Evolutionary conservation across 2,888 invertebrate species (phyloP).

Genomic region (Plemyria rubiginata): DNA sequence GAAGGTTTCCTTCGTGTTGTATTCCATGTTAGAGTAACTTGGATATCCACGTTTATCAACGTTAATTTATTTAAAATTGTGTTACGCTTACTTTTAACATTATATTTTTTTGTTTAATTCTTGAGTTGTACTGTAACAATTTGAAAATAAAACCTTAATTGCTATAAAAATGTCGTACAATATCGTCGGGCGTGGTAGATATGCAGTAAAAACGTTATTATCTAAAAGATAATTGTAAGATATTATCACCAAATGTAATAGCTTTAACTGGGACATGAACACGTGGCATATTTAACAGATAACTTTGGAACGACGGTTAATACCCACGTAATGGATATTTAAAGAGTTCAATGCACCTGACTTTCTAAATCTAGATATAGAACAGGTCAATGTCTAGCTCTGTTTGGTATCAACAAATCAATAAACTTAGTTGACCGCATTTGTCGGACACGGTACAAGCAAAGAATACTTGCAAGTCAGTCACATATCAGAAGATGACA

Average conservation of each 20-base stretch:
- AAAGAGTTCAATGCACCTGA: constrained; percentile 34
- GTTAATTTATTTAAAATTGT: not conserved
- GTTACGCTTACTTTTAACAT: not conserved
- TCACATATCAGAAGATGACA: constrained; percentile 9
- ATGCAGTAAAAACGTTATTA: constrained; percentile 13
- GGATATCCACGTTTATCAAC: not conserved
- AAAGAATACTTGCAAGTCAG: not conserved
- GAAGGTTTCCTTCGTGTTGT: not conserved
- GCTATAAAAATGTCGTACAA: constrained; percentile 13
- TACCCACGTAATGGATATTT: constrained; percentile 6
- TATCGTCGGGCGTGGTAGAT: not conserved
- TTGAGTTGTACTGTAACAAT: constrained; percentile 15
- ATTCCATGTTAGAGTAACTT: not conserved
- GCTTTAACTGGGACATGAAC: constrained; percentile 7
- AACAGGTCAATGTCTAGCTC: constrained; percentile 50
- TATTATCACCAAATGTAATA: constrained; percentile 11
- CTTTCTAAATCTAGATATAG: constrained; percentile 35
- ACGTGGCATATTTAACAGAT: constrained; percentile 11
- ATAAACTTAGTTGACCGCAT: constrained; percentile 16
- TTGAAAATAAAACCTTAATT: constrained; percentile 13
- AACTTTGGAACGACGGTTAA: not conserved
- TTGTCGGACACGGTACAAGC: constrained; percentile 2
- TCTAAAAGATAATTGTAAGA: constrained; percentile 12
- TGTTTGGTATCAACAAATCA: constrained; percentile 23
- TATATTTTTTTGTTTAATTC: constrained; percentile 3